Base-by-base conservation (phyloP, 2,888 invertebrate genomes). In the Galeruca laticollis region DNA sequence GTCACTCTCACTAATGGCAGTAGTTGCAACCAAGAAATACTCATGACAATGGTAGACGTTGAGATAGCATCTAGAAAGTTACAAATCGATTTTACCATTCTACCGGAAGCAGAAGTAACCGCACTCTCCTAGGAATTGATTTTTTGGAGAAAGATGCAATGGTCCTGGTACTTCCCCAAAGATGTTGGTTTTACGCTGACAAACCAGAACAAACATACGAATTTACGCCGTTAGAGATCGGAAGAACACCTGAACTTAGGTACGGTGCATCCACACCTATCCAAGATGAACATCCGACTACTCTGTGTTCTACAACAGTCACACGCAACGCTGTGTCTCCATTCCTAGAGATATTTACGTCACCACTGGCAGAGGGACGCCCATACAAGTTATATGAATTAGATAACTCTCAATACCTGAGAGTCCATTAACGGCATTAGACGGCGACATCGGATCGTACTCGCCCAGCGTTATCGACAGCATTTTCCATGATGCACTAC, bases 81-180 rank as follows among this genome's bases (percentile, higher is more conserved):
- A 8, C 52, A 37, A 3, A 71, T 60, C n/a, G 61, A 63, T 26
- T 71, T 71, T 31, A 37, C 68, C 8, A 54, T 71, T 1, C 60
- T 71, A 35, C 71, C 68, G 8, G 64, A 67, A 9, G 70, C 67
- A 10, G 64, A 56, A 59, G 65, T 20, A 71, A 71, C 35, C 57
- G 64, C 11, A 71, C 71, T 11, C 43, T 71, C n/a, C 37, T 71
- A 31, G 33, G 33, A 35, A 35, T 35, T 35, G 68, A 71, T 15
- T 71, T 71, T 35, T 40, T 68, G 13, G 63, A 68, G 59, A 60
- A 68, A 37, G 68, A 63, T 5, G 63, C 54, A 10, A 63, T 71
- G 51, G 59, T 63, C 18, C 49, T 68, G 3, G 33, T 57, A 11
- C 57, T 71, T 20, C 68, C 71, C 26, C 71, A 68, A 40, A 47